These are phyloP conservation scores for Melanotaenia boesemani DNA, from an alignment of 2,797 vertebrate genomes.

Conservation along the genomic window DNA sequence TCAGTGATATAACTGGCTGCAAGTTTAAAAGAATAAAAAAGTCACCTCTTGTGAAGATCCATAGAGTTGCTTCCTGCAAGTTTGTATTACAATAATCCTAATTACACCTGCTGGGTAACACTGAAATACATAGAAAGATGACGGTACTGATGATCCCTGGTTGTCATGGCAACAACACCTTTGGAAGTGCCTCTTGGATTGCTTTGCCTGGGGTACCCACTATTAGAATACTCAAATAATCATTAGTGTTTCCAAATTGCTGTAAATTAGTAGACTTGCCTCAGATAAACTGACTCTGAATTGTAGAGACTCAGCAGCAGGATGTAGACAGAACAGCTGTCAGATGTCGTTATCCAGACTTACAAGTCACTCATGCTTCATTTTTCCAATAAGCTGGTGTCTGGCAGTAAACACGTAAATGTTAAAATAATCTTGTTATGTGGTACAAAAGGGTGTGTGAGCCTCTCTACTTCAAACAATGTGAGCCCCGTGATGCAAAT, in stretches of 20 bases:
- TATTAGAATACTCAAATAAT: conserved; percentile 15
- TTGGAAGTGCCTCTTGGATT: conserved; percentile 12
- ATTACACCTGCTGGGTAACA: conserved; percentile 40
- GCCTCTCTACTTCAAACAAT: conserved; percentile 45
- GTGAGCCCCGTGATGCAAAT: conserved; percentile 13
- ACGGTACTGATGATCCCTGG: conserved; percentile 6
- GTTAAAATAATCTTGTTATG: conserved; percentile 49
- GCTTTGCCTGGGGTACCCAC: conserved; percentile 6
- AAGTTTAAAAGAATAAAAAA: conserved; percentile 7
- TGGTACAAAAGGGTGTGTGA: conserved; percentile 49
- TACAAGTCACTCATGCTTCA: conserved; percentile 34
- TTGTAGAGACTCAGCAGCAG: background rate
- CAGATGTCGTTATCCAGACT: conserved; percentile 27
- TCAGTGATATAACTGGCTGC: conserved; percentile 8
- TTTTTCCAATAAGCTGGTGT: conserved; percentile 31
- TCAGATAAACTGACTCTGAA: background rate
- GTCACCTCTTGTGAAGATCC: conserved; percentile 6
- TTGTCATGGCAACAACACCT: conserved; percentile 46
- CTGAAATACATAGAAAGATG: conserved; percentile 33
- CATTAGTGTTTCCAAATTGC: conserved; percentile 20
- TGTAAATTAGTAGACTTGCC: conserved; percentile 21
- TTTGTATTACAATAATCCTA: background rate
- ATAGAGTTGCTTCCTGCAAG: conserved; percentile 5
- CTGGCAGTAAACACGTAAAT: conserved; percentile 48
- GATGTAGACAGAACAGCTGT: conserved; percentile 37